Conservation (phyloP, 2,888 invertebrate genomes). For the Psylliodes chrysocephalus region DNA sequence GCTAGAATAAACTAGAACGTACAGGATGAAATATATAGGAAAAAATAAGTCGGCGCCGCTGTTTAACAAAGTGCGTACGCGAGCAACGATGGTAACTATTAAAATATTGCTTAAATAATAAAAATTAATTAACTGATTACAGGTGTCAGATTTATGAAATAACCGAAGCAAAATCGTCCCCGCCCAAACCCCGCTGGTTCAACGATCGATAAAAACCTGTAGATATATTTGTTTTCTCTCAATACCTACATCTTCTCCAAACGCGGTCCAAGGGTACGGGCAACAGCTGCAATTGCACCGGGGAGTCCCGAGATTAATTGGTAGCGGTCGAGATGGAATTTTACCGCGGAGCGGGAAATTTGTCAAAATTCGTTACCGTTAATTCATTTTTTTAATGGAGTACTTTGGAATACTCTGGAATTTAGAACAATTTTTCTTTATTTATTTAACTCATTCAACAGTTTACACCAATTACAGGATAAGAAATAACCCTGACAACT, state of each 20-base stretch:
- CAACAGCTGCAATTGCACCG: constrained; percentile 16
- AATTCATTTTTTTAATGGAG: no score
- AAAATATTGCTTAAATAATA: constrained; percentile 35
- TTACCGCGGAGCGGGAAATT: not conserved
- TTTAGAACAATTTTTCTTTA: no score
- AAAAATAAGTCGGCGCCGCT: not conserved
- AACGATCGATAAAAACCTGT: constrained; percentile 47
- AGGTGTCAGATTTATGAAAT: constrained; percentile 42
- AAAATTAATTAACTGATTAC: constrained; percentile 44
- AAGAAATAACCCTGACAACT: no score
- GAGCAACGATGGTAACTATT: constrained; percentile 1
- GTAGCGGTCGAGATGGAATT: not conserved
- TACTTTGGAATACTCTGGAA: no score
- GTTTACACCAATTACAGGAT: no score
- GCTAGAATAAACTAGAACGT: no score
- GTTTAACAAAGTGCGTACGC: not conserved
- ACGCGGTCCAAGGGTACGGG: not conserved
- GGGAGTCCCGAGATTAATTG: not conserved
- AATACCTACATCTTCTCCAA: constrained; percentile 7
- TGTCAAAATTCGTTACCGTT: not conserved
- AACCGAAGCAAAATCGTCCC: constrained; percentile 32
- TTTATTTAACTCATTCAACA: no score
- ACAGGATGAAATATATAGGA: no score
- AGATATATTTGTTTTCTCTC: constrained; percentile 47
- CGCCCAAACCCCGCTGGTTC: constrained; percentile 38